A percentile compares a stretch with the other conserved stretches of the same genome.
These are phyloP conservation scores for Coenobita brevimanus DNA, from an alignment of 1,140 invertebrate species.

Conservation along the genomic window DNA sequence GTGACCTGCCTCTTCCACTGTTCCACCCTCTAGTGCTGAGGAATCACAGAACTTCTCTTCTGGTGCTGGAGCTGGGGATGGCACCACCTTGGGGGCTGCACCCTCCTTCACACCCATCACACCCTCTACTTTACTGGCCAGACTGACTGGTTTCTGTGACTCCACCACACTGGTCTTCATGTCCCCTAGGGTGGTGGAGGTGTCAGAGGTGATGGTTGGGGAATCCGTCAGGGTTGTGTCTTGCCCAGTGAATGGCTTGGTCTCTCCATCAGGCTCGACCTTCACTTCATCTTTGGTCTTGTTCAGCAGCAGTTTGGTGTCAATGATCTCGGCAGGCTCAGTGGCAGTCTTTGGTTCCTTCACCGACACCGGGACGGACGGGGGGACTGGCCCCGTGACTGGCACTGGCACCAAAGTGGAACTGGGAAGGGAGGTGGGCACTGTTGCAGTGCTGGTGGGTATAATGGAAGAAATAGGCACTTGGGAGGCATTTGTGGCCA, in stretches of 20 bases:
- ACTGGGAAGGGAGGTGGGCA: background rate
- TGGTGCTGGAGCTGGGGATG: background rate
- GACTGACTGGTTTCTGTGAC: conserved; percentile 8
- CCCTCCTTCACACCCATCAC: background rate
- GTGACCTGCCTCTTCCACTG: conserved; percentile 7
- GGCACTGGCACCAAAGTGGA: conserved; percentile 28
- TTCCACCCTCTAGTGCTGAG: background rate
- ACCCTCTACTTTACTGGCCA: conserved; percentile 38
- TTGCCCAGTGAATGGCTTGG: background rate
- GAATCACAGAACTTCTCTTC: background rate
- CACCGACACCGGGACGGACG: conserved; percentile 46
- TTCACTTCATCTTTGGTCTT: conserved; percentile 42
- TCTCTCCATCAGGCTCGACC: background rate
- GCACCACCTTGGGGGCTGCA: background rate
- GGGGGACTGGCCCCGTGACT: conserved; percentile 44
- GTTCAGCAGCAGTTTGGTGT: conserved; percentile 35
- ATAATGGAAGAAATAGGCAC: background rate
- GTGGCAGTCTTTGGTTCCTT: conserved; percentile 55
- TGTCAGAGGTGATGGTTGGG: background rate
- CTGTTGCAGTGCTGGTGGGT: background rate
- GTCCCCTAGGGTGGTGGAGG: no score
- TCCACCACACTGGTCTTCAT: conserved; percentile 19
- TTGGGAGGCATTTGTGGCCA: background rate
- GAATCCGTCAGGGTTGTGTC: background rate
- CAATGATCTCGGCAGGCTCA: conserved; percentile 49